Percentiles rank a stretch among this genome's conserved stretches.
Evolutionary conservation across 2,888 invertebrate species (phyloP).

Genomic region (Melanargia galathea): DNA sequence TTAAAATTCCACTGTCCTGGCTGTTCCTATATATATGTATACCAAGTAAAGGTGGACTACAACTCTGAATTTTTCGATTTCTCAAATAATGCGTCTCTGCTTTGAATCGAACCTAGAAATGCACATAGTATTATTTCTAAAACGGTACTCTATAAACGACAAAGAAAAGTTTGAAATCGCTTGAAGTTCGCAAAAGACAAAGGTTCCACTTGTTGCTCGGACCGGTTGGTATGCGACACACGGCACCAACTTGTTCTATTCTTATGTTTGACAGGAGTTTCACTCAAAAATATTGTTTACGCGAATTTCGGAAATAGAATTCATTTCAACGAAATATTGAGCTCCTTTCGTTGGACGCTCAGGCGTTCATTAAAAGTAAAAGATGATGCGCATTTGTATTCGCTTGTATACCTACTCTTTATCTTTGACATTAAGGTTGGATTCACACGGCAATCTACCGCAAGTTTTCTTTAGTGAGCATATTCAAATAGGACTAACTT

Average conservation of each 20-base stretch:
- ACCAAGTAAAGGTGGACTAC: background rate
- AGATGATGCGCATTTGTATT: slow-evolving; percentile 2
- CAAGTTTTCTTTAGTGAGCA: no score
- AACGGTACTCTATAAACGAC: slow-evolving; percentile 10
- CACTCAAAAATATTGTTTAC: slow-evolving; percentile 38
- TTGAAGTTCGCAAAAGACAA: slow-evolving; percentile 43
- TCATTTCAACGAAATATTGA: slow-evolving; percentile 13
- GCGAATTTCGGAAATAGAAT: slow-evolving; percentile 31
- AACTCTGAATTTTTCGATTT: no score
- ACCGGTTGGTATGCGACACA: slow-evolving; percentile 58
- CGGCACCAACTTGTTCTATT: slow-evolving; percentile 49
- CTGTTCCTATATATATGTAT: background rate
- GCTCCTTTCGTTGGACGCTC: background rate
- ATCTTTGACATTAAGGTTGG: no score
- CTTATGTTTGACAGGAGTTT: slow-evolving; percentile 47
- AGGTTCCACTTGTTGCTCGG: slow-evolving; percentile 63
- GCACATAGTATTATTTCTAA: background rate
- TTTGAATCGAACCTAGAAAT: background rate
- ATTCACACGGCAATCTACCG: no score
- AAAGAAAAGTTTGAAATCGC: slow-evolving; percentile 26
- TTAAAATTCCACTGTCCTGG: no score
- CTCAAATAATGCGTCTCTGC: background rate
- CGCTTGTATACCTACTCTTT: background rate
- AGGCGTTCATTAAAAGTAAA: slow-evolving; percentile 7
- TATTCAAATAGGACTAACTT: no score